phyloP scores from a whole-genome alignment of 2,113 vertebrate genomes.

The Oceanodroma tethys region DNA sequence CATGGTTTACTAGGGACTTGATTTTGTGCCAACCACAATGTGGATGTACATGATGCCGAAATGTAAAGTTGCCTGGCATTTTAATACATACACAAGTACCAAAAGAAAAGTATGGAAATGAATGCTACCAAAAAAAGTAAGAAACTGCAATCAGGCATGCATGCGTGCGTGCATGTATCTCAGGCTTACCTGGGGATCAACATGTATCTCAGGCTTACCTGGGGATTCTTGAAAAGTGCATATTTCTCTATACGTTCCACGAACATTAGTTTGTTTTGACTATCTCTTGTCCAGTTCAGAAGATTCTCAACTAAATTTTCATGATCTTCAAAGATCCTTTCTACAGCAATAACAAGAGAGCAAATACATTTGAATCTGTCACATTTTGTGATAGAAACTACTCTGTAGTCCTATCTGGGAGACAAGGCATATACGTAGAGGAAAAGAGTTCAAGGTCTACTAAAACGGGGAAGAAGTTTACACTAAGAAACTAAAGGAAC shows the following conservation, averaged over 20 bases:
- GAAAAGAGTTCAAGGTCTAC: neutral
- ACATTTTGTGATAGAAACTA: neutral
- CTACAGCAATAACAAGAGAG: slow-evolving; percentile 68
- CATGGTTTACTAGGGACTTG: neutral
- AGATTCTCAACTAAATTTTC: slow-evolving; percentile 99
- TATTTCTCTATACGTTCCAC: slow-evolving; percentile 98
- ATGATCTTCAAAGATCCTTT: slow-evolving; percentile 97
- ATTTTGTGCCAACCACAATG: neutral
- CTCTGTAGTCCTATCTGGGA: neutral
- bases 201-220: slow-evolving; percentile 71
- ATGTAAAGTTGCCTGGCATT: neutral
- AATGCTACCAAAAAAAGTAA: neutral
- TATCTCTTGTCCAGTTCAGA: slow-evolving; percentile 97
- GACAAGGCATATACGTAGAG: neutral
- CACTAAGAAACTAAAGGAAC: neutral
- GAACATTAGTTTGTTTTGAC: slow-evolving; percentile 97
- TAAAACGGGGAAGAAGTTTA: neutral
- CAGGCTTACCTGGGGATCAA: slow-evolving; percentile 86
- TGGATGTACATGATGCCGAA: neutral
- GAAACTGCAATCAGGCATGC: neutral
- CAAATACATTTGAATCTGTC: neutral
- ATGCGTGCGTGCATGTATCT: rapidly evolving
- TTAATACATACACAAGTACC: neutral
- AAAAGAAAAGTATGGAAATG: neutral
- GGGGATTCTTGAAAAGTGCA: slow-evolving; percentile 96